These are phyloP conservation scores for Dromas ardeola DNA, from an alignment of 2,113 vertebrate genomes.

Conservation along the genomic window DNA sequence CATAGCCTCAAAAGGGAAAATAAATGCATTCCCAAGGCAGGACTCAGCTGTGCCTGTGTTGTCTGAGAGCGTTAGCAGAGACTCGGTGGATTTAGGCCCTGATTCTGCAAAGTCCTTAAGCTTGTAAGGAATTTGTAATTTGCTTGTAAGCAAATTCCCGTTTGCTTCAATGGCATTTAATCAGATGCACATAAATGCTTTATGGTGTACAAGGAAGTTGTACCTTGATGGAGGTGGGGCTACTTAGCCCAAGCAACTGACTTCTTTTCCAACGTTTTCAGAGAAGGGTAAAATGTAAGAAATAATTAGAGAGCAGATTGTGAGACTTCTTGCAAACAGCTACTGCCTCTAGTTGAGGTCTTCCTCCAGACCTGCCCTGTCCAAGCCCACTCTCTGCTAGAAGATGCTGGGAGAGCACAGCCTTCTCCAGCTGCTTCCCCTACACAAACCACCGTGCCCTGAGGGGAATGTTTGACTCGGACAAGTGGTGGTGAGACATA, in stretches of 20 bases:
- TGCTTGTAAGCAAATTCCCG: slow-evolving; percentile 53
- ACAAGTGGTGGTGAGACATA: not conserved
- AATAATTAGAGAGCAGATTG: not conserved
- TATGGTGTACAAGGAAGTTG: not conserved
- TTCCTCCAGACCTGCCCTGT: not conserved
- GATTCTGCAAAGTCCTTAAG: slow-evolving; percentile 55
- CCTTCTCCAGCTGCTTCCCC: not conserved
- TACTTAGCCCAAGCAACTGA: not conserved
- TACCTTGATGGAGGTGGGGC: not conserved
- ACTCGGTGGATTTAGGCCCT: slow-evolving; percentile 30
- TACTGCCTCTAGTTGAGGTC: not conserved
- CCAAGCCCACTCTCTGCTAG: not conserved
- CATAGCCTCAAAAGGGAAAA: slow-evolving; percentile 31
- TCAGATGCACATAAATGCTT: not conserved
- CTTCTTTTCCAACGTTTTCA: not conserved
- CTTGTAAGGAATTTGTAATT: slow-evolving; percentile 61
- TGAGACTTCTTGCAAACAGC: not conserved
- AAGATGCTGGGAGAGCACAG: not conserved
- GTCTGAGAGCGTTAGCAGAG: not conserved
- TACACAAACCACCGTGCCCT: not conserved
- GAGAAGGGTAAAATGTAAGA: not conserved
- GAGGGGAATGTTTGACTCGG: not conserved
- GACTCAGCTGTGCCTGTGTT: not conserved
- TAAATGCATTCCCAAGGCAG: slow-evolving; percentile 22
- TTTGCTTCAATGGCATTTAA: slow-evolving; percentile 22